Conservation (phyloP, 2,888 invertebrate species). For the Aleiodes alternator region DNA sequence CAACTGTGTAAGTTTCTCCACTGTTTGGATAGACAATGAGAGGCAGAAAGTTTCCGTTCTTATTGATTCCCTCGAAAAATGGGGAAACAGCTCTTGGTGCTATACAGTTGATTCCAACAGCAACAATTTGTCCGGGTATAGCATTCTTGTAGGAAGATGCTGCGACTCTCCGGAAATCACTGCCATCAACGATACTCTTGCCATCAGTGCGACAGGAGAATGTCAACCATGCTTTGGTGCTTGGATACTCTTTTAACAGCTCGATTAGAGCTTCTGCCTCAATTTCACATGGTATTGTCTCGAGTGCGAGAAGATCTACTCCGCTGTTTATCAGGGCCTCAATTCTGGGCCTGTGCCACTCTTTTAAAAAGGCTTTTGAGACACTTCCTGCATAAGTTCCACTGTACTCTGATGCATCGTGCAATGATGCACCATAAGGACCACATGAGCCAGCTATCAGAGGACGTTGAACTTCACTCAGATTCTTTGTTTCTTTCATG, state of each 20-base stretch:
- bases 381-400: constrained; percentile 86
- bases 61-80: constrained; percentile 79
- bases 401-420: constrained; percentile 94
- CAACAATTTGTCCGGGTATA: constrained; percentile 83
- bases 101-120: constrained; percentile 92
- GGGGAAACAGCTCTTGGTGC: constrained; percentile 80
- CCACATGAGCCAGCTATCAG: constrained; percentile 91
- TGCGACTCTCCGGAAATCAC: constrained; percentile 85
- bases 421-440: constrained; percentile 91
- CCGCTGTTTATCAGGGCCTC: constrained; percentile 87
- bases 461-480: constrained; percentile 76
- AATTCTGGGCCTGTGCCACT: constrained; percentile 90
- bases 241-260: constrained; percentile 86
- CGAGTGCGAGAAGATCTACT: constrained; percentile 89
- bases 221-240: constrained; percentile 88
- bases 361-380: constrained; percentile 80
- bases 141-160: constrained; percentile 79
- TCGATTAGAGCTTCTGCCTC: constrained; percentile 91
- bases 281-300: constrained; percentile 89
- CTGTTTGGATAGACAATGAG: constrained; percentile 94
- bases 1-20: constrained; percentile 86
- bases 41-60: constrained; percentile 78
- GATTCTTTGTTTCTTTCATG: constrained; percentile 46
- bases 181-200: constrained; percentile 84
- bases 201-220: constrained; percentile 87